These are phyloP conservation scores for Noctua janthe DNA, from an alignment of 2,888 invertebrate species.

Conservation along the genomic window DNA sequence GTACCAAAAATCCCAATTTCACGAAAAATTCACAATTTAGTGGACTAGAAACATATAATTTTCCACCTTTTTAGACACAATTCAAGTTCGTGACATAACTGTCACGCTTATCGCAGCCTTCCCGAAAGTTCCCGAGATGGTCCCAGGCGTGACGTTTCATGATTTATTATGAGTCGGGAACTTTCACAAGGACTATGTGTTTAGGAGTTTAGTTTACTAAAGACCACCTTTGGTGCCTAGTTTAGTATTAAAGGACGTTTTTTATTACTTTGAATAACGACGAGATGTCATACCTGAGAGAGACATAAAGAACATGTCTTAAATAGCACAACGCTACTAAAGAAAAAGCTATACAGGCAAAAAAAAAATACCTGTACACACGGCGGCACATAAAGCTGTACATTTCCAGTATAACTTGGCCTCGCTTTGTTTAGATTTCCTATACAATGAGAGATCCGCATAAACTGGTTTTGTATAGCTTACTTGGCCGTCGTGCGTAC, in stretches of 20 bases:
- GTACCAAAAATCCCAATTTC: neutral
- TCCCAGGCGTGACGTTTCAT: conserved; percentile 40
- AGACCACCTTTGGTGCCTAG: neutral
- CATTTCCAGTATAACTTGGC: too few relatives aligned
- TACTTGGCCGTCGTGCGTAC: too few relatives aligned
- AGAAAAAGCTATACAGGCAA: neutral
- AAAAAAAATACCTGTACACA: too few relatives aligned
- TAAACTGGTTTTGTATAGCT: too few relatives aligned
- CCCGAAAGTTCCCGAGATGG: conserved; percentile 44
- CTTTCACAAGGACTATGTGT: conserved; percentile 21
- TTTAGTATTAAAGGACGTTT: neutral
- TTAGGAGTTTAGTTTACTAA: conserved; percentile 19
- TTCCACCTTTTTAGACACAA: conserved; percentile 47
- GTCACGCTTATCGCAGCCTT: conserved; percentile 49
- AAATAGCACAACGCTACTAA: neutral
- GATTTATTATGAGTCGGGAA: conserved; percentile 46
- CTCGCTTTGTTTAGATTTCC: too few relatives aligned
- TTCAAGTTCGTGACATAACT: conserved; percentile 50
- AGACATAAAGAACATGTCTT: neutral
- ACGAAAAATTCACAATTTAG: neutral
- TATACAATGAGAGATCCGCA: too few relatives aligned
- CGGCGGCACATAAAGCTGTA: too few relatives aligned
- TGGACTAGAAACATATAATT: conserved; percentile 14
- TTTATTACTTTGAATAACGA: neutral
- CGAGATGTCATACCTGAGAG: neutral